These are phyloP conservation scores for Gambusia affinis DNA, from an alignment of 2,113 vertebrate genomes.

Conservation along the genomic window DNA sequence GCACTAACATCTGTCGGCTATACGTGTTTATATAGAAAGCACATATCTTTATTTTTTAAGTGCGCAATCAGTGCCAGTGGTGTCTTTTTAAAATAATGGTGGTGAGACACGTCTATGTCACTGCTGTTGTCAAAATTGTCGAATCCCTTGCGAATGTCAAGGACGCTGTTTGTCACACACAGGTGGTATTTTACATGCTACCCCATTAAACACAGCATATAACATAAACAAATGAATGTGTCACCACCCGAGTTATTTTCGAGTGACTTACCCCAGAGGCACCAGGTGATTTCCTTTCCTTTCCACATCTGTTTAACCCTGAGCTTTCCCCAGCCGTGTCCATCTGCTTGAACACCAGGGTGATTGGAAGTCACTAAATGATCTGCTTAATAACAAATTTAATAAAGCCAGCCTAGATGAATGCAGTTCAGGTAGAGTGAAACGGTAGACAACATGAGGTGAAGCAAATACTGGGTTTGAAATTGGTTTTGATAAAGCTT, in stretches of 20 bases:
- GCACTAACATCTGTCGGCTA: constrained; percentile 45
- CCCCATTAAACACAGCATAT: not conserved
- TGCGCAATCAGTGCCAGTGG: constrained; percentile 38
- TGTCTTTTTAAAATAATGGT: constrained; percentile 7
- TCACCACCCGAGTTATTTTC: constrained; percentile 12
- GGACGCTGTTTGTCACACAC: constrained; percentile 59
- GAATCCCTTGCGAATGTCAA: constrained; percentile 33
- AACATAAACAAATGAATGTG: constrained; percentile 3
- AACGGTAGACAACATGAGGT: too few relatives aligned
- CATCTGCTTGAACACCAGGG: constrained; percentile 5
- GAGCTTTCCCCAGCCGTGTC: constrained; percentile 19
- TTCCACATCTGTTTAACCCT: constrained; percentile 42
- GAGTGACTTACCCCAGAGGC: not conserved
- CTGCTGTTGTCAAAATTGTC: constrained; percentile 21
- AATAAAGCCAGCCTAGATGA: not conserved
- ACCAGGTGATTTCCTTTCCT: constrained; percentile 39
- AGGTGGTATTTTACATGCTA: constrained; percentile 53
- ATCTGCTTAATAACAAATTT: not conserved
- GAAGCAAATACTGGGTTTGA: not conserved
- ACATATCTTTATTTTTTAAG: constrained; percentile 29
- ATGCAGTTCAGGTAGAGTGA: too few relatives aligned
- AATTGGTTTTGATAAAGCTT: not conserved
- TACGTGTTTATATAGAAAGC: constrained; percentile 40
- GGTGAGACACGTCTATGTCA: not conserved
- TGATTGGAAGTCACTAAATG: not conserved